Evolutionary conservation across 2,888 invertebrate genomes (phyloP), one percentile per base, ranked within the genome.

Genomic region (Agriopis aurantiaria): DNA sequence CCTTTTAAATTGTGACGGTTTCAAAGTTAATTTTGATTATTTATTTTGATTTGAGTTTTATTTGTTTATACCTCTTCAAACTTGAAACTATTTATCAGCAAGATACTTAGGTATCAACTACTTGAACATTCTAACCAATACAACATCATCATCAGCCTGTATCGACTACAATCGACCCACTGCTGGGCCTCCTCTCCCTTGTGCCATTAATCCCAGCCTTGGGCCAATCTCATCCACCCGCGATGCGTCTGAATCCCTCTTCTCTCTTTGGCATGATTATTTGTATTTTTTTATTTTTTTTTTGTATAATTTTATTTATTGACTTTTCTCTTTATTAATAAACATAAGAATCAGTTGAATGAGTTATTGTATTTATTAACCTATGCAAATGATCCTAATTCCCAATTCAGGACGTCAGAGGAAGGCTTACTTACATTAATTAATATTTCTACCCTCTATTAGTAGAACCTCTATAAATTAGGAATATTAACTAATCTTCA

Each of bases 401-500:
- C 64, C 17, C 60, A 65, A 64, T 61, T 57, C 49, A 56, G 60
- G 45, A 49, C 43, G 56, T 65, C 60, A n/a, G 46, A 49, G 43
- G 49, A 48, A 41, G 58, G 55, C 59, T 68, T 59, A 60, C 59
- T 68, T 59, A 60, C 68, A 69, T 64, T 60, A 69, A 69, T 69
- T 57, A 63, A 43, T 11, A 61, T 62, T 58, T 59, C 64, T 55
- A 62, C 69, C 68, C 64, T 57, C 79, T 80, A 83, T 83, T 83
- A 82, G 79, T 79, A 56, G 72, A 75, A 75, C 72, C 71, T 65
- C 79, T 70, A 70, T 81, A 82, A 83, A 81, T 83, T 79, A 75
- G 71, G 74, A 67, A 79, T 77, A 82, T 68, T 66, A 77, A 80
- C 78, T 83, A 76, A 84, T 66, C 66, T 70, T 53, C 80, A 80